Base-by-base conservation (phyloP, 2,888 invertebrate genomes). In the Athalia cordata region DNA sequence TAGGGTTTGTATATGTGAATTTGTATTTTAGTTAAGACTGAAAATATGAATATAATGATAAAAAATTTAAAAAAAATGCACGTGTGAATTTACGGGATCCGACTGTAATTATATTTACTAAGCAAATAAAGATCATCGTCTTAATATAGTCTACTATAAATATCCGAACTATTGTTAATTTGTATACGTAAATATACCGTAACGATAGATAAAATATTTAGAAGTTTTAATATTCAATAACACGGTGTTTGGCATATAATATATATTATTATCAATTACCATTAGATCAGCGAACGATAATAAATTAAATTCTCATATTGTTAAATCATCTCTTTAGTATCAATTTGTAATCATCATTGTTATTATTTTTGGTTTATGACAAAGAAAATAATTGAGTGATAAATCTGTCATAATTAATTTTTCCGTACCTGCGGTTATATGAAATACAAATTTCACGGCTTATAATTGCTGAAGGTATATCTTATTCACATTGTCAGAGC, bases 141-240 rank as follows among this genome's bases (percentile, higher is more conserved):
- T 62, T 65, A 65, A 45, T 45, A 65, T n/a, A 65, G 45, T n/a
- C 9, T 15, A 67, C 50, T 43, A 68, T 55, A 55, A 15, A 5
- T 66, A 52, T 55, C 43, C 15, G 50, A 55, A 55, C 52, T 67
- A 15, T 11, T 68, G 11, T 52, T 52, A 52, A 11, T 43, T 9
- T 11, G 6, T 15, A 55, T 29, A 68, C 9, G 7, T 45, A n/a
- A 47, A 13, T 15, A 68, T 55, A 43, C 13, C 8, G n/a, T 50
- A 5, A 55, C n/a, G 43, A n/a, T 55, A n/a, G 9, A 5, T 61
- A n/a, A 11, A 61, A 11, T 61, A 13, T 15, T 47, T 57, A 49
- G 55, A 52, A 57, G 67, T 77, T 77, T 77, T 59, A 68, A 77
- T 4, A 81, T 81, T 80, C 81, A 81, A 75, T 80, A 81, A 81